Conservation (phyloP, 2,888 invertebrate genomes). For the Deladenus siricidicola region DNA sequence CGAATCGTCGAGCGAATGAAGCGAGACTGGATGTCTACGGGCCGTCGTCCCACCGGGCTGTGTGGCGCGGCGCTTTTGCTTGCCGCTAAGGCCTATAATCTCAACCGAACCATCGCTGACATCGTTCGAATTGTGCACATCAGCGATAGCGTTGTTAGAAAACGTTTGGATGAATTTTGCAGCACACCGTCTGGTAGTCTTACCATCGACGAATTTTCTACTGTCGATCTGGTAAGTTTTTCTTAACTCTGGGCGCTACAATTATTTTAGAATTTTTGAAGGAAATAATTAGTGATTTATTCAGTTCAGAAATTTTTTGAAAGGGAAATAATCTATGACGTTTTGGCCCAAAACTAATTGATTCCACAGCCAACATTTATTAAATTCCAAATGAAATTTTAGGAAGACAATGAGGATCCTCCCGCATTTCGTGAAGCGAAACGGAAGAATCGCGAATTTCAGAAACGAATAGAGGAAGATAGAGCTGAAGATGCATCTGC, state of each 20-base stretch:
- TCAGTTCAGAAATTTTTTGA: no score
- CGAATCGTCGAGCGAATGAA: conserved; percentile 94
- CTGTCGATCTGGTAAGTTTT: conserved; percentile 90
- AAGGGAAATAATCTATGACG: no score
- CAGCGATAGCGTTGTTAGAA: conserved; percentile 47
- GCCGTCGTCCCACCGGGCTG: conserved; percentile 86
- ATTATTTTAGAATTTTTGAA: no score
- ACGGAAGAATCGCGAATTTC: conserved; percentile 23
- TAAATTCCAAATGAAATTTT: background rate
- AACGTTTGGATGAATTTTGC: conserved; percentile 76
- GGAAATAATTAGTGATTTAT: no score
- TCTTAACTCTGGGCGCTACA: conserved; percentile 20
- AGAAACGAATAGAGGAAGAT: conserved; percentile 34
- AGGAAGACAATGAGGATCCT: conserved; percentile 50
- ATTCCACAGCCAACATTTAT: background rate
- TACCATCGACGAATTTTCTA: conserved; percentile 92
- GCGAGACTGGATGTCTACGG: conserved; percentile 90
- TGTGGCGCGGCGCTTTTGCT: conserved; percentile 94
- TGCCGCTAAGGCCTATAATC: conserved; percentile 79
- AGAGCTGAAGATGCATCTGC: conserved; percentile 11
- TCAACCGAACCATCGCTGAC: conserved; percentile 38
- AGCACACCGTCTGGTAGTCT: conserved; percentile 89
- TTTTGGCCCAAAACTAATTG: no score
- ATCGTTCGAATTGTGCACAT: conserved; percentile 50
- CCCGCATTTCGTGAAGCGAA: conserved; percentile 46